These are phyloP conservation scores for Galagoides demidoff DNA, from an alignment of 2,797 vertebrate species.

Conservation along the genomic window DNA sequence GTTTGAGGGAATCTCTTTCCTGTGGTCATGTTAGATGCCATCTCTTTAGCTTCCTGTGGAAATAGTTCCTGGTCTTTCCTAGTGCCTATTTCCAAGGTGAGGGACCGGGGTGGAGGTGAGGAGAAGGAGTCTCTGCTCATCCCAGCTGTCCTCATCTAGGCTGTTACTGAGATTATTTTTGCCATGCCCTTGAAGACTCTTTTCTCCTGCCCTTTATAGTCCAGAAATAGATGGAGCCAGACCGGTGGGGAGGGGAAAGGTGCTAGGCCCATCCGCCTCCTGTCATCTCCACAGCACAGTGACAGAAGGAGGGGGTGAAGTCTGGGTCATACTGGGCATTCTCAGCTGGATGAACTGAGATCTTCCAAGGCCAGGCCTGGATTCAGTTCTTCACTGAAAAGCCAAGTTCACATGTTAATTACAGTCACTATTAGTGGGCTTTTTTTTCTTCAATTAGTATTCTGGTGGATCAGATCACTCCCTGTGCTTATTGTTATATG, in stretches of 20 bases:
- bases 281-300: not conserved
- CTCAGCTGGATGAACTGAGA: not conserved
- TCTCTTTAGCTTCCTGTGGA: not conserved
- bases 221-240: not conserved
- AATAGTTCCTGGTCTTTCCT: not conserved
- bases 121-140: not conserved
- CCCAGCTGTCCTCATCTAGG: not conserved
- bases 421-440: not conserved
- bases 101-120: rapidly evolving
- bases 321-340: not conserved
- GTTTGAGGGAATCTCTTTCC: not conserved
- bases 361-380: not conserved
- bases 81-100: not conserved
- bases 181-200: not conserved
- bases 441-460: not conserved
- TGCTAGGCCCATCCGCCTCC: not conserved
- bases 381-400: not conserved
- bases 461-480: not conserved
- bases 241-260: not conserved
- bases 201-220: not conserved
- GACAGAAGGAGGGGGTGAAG: not conserved
- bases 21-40: not conserved
- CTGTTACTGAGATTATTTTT: not conserved
- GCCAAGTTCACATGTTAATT: not conserved
- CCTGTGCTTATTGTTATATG: not conserved